These are phyloP conservation scores for Neocrepidodera transversa DNA, from an alignment of 2,888 invertebrate genomes.

Conservation along the genomic window DNA sequence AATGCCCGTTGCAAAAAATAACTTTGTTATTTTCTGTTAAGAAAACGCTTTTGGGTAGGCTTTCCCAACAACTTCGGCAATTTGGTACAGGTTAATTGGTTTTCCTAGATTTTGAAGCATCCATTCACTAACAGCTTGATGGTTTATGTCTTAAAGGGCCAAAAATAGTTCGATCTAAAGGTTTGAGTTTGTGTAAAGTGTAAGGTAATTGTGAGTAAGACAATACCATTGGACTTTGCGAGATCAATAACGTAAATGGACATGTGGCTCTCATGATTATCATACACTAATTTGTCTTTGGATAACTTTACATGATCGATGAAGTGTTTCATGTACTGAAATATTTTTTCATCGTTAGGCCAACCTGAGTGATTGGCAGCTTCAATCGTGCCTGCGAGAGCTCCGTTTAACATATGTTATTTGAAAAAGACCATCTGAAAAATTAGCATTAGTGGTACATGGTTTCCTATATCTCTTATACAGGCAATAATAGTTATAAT, in stretches of 20 bases:
- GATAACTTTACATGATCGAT: conserved; percentile 19
- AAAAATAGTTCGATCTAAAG: conserved; percentile 16
- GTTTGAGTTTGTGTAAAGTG: not conserved
- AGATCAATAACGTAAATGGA: not conserved
- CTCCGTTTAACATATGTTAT: conserved; percentile 13
- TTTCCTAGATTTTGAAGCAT: conserved; percentile 31
- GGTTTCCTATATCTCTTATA: conserved; percentile 42
- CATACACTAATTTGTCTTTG: not conserved
- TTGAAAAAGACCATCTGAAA: conserved; percentile 41
- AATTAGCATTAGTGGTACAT: conserved; percentile 27
- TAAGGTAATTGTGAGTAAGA: not conserved
- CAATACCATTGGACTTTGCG: not conserved
- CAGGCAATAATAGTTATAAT: conserved; percentile 41
- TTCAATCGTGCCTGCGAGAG: conserved; percentile 18
- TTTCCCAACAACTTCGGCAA: conserved; percentile 16
- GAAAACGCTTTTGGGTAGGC: conserved; percentile 24
- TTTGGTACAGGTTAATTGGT: conserved; percentile 18
- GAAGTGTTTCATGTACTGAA: too few species aligned
- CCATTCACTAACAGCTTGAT: conserved; percentile 28
- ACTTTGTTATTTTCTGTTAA: conserved; percentile 27
- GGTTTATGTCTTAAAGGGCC: conserved; percentile 18
- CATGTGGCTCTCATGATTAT: not conserved
- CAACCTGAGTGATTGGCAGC: conserved; percentile 38
- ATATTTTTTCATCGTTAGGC: too few species aligned
- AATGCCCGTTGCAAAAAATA: conserved; percentile 24